Conservation (phyloP, 1,140 invertebrate genomes). For the Pogonus chalceus region DNA sequence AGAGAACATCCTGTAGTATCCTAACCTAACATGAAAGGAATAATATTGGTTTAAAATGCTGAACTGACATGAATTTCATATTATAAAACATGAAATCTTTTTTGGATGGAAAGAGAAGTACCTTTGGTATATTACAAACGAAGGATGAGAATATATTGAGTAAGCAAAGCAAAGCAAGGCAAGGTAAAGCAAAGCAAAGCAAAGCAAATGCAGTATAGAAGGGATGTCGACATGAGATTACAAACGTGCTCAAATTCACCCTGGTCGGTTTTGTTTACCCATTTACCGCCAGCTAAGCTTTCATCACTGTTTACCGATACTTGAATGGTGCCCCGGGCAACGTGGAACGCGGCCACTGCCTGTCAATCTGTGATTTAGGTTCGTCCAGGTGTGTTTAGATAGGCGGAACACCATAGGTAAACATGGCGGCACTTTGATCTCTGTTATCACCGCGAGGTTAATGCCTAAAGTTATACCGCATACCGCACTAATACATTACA, state of each 20-base stretch:
- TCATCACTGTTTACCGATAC: slow-evolving; percentile 22
- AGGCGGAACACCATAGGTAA: slow-evolving; percentile 18
- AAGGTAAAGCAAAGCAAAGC: too few species aligned
- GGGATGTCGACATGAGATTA: slow-evolving; percentile 32
- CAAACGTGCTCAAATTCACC: slow-evolving; percentile 15
- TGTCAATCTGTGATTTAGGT: slow-evolving; percentile 32
- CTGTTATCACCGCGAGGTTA: slow-evolving; percentile 15
- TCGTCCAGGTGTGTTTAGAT: slow-evolving; percentile 30
- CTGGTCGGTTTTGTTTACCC: slow-evolving; percentile 26
- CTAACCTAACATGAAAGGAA: too few species aligned
- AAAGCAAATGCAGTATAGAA: slow-evolving; percentile 22
- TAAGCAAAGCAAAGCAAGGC: too few species aligned
- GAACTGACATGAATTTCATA: too few species aligned
- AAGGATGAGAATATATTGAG: too few species aligned
- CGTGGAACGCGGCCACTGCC: slow-evolving; percentile 15
- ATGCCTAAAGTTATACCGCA: too few species aligned
- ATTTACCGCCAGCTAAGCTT: slow-evolving; percentile 33
- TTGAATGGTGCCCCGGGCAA: not conserved
- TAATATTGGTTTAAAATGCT: too few species aligned
- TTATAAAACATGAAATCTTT: too few species aligned
- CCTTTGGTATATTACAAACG: too few species aligned
- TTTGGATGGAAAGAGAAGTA: too few species aligned
- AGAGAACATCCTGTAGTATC: too few species aligned
- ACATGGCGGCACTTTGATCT: slow-evolving; percentile 29
- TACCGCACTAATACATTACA: too few species aligned